These are phyloP conservation scores for Lochmaea capreae DNA, from an alignment of 2,888 invertebrate species.

Conservation along the genomic window DNA sequence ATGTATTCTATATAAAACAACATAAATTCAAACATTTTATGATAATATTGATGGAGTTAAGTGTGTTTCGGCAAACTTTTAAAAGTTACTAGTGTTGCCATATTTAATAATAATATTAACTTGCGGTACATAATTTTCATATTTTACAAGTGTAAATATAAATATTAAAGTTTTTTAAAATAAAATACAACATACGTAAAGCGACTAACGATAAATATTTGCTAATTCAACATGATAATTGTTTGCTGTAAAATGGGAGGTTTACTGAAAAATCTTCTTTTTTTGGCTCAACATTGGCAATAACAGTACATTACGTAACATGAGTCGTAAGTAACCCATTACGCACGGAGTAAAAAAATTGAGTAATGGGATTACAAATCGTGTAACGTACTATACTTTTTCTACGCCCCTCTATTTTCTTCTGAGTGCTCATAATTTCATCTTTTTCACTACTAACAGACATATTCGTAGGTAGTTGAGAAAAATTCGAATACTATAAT, in stretches of 20 bases:
- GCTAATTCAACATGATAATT: background rate
- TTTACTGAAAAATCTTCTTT: background rate
- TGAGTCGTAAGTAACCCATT: too few species aligned
- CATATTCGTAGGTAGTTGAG: too few species aligned
- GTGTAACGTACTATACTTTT: too few species aligned
- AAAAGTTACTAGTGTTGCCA: background rate
- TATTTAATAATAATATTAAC: slow-evolving; percentile 11
- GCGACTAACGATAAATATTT: slow-evolving; percentile 6
- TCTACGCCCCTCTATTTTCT: too few species aligned
- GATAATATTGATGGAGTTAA: slow-evolving; percentile 13
- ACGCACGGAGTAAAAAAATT: too few species aligned
- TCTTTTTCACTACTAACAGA: too few species aligned
- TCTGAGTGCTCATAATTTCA: too few species aligned
- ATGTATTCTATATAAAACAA: slow-evolving; percentile 7
- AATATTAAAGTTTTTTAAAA: background rate
- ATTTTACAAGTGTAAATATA: slow-evolving; percentile 1
- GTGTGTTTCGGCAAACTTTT: slow-evolving; percentile 11
- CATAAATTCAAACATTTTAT: slow-evolving; percentile 14
- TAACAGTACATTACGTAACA: too few species aligned
- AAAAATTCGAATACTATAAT: too few species aligned
- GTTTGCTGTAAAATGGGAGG: background rate
- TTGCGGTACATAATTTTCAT: slow-evolving; percentile 3
- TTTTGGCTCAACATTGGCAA: too few species aligned
- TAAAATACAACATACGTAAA: background rate
- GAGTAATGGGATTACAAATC: too few species aligned